Base-by-base conservation (phyloP, 1,140 invertebrate genomes). In the Zaprionus tsacasi region DNA sequence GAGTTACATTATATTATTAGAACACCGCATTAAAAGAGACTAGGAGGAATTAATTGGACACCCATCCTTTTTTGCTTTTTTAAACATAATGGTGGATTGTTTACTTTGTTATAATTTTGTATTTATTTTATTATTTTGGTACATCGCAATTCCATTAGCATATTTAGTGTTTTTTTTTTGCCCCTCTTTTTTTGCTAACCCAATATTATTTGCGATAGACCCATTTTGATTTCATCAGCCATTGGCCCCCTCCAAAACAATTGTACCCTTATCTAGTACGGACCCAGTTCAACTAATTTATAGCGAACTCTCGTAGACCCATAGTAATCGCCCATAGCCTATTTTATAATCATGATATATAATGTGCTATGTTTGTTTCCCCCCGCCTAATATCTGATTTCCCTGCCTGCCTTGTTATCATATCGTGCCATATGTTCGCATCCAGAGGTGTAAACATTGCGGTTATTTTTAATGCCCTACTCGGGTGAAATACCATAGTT, bases 131-230 rank as follows among this genome's bases (percentile, higher is more conserved):
- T n/a, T n/a, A 21, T 61, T 13, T 50, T 40, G 7, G 12, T 12
- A 72, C 64, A 69, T 70, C 35, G 55, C 56, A 74, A 65, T 78
- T 78, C 48, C 67, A 71, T 69, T 76, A 65, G 36, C 55, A 67
- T 43, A 58, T 38, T 21, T 11, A 21, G 12, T 40, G 56, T 40
- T 11, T n/a, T 17, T 8, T 15, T 45, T 30, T 27, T 27, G n/a
- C 21, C 21, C 21, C 21, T 21, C 21, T 15, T 45, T 30, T 30
- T 30, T 30, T 30, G 27, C 27, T 30, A 45, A 45, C 40, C 40
- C 15, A 15, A 40, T 35, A 36, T 40, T 67, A 67, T 58, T 58
- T 50, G 17, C 65, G 35, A 69, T 52, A 40, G 25, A 61, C 45
- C 17, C 30, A 54, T 21, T 58, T 58, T 15, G 30, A 54, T 65